These are phyloP conservation scores for Ceraclea dissimilis DNA, from an alignment of 2,888 invertebrate species.

Conservation along the genomic window DNA sequence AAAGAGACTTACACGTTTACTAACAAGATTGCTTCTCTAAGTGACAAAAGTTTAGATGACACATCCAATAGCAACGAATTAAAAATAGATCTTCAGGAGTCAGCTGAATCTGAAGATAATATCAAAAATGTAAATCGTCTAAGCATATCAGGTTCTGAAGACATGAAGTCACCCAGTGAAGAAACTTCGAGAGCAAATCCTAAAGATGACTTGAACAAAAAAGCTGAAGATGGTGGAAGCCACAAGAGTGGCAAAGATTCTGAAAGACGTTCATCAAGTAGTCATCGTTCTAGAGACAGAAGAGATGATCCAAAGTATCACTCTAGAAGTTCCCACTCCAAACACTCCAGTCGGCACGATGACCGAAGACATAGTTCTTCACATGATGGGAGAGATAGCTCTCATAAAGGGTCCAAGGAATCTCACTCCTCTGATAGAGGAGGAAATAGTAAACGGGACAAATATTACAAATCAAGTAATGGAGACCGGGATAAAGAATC, in stretches of 20 bases:
- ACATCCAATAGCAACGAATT: conserved; percentile 17
- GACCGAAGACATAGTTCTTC: conserved; percentile 23
- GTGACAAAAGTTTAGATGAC: conserved; percentile 18
- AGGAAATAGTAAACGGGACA: conserved; percentile 11
- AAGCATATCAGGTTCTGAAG: conserved; percentile 11
- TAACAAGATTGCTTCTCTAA: conserved; percentile 18
- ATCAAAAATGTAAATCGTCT: conserved; percentile 4
- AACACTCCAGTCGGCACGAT: conserved; percentile 18
- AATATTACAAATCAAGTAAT: conserved; percentile 23
- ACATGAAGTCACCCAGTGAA: conserved; percentile 17
- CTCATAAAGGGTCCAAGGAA: conserved; percentile 13
- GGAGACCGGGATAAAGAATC: conserved; percentile 38
- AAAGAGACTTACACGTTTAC: conserved; percentile 24
- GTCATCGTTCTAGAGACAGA: conserved; percentile 23
- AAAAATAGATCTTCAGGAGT: conserved; percentile 16
- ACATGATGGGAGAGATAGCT: conserved; percentile 19
- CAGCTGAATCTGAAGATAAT: conserved; percentile 11
- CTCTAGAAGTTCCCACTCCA: conserved; percentile 31
- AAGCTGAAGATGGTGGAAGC: conserved; percentile 16
- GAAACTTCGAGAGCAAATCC: conserved; percentile 1
- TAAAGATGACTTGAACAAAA: not conserved
- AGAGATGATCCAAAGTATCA: conserved; percentile 37
- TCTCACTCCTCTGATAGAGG: not conserved
- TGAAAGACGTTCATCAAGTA: conserved; percentile 35
- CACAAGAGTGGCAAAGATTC: conserved; percentile 32